Base-by-base conservation (phyloP, 2,113 vertebrate species). In the Lepus americanus region DNA sequence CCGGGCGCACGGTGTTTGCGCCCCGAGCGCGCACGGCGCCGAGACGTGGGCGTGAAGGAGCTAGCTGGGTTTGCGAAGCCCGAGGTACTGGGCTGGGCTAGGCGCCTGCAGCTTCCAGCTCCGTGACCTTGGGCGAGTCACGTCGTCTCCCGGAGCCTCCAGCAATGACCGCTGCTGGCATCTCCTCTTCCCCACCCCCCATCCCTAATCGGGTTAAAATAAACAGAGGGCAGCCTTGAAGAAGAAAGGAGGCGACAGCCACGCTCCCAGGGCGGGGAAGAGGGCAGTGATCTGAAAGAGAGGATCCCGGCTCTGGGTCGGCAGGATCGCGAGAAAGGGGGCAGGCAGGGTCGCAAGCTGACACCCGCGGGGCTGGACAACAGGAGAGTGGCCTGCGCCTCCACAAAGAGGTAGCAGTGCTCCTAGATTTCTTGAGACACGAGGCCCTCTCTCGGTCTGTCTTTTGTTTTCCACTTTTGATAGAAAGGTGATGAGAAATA, bases 381-480 rank as follows among this genome's bases (percentile, higher is more conserved):
- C 70, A 1, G 27, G 39, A 84, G 85, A 88, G 92, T 78, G 85
- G 87, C 53, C 88, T 72, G 79, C 10, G 85, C 90, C 95, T 80
- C 92, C 96, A 95, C 96, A 97, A 96, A 96, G 95, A 97, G 82
- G 90, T 76, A 59, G 0, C 66, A 89, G 94, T 88, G 95, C 78
- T 81, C 64, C 86, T 83, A 0, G 82, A 89, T 95, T 96, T 97
- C 95, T 96, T 97, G 93, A 97, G 94, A 95, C 94, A 95, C 79
- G 92, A 97, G 96, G 97, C 97, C 97, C 96, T 97, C 96, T 97
- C 94, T 97, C 86, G 95, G 96, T 95, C 93, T 96, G 79, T 87
- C 97, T 97, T 97, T 97, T 97, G 97, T 97, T 97, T 96, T 70
- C 94, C 20, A 92, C 94, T 97, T 97, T 96, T 95, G 93, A 96